Evolutionary conservation across 2,113 vertebrate species (phyloP), one percentile per base, ranked within the genome.

Genomic region (Leptosomus discolor): DNA sequence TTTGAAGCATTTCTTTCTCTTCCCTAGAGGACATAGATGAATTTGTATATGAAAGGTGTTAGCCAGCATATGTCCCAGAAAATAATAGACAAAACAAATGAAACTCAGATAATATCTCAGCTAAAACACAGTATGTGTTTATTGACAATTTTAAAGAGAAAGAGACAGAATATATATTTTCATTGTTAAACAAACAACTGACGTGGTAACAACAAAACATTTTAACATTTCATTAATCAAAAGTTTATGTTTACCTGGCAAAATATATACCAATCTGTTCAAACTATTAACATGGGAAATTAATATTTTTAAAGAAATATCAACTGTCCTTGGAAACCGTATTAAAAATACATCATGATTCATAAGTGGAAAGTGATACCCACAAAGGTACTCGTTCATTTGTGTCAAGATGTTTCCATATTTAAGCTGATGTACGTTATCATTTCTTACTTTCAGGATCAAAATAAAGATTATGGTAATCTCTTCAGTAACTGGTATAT

Each of bases 81-180:
- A 60, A 18, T 15, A 68, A 46, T 11, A 53, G 69, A 51, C 1
- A 45, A 78, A 81, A 18, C 46, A 91, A 87, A 36, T 4, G 86
- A 68, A 88, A n/a, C 11, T 30, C 43, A 51, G 10, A 30, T 88
- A 30, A 36, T 45, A 21, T 87, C n/a, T n/a, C 78, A 50, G 48
- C 45, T 61, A 86, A 94, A 96, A 93, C n/a, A 77, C 3, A 6
- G 24, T 27, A 50, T n/a, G 68, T 89, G 41, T 97, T 97, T 97
- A 94, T 94, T 94, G 48, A 85, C 83, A 78, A 58, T 79, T 92
- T 86, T 71, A 21, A 78, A 78, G 60, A 58, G 79, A 91, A 91
- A 71, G 45, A 89, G 92, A 27, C 15, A 70, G 64, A 68, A 71
- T 68, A 22, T 1, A 0, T 76, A 11, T 74, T 81, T 91, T 81